A percentile compares a stretch with the other conserved stretches of the same genome.
Conservation (phyloP, 2,113 vertebrate genomes). For the Pelusios castaneus region DNA sequence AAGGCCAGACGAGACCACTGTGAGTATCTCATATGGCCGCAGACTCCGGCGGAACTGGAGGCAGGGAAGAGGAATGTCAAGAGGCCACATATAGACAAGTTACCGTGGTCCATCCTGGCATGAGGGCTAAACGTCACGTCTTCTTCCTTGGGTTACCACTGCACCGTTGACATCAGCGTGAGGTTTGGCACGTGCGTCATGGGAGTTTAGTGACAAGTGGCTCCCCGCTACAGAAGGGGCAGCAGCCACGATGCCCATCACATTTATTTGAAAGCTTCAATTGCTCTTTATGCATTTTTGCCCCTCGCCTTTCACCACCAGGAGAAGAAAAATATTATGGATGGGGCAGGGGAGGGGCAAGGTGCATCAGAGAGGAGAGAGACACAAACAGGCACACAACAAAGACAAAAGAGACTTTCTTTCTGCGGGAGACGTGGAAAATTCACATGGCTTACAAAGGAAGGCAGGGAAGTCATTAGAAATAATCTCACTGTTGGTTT, state of each 20-base stretch:
- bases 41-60: too few species aligned
- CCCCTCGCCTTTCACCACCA: rapidly evolving
- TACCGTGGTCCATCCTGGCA: background rate
- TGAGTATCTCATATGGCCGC: too few species aligned
- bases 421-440: background rate
- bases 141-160: background rate
- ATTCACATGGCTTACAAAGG: constrained; percentile 28
- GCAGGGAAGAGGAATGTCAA: too few species aligned
- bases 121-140: background rate
- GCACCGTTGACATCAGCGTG: background rate
- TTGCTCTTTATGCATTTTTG: background rate
- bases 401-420: constrained; percentile 38
- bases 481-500: constrained; percentile 4
- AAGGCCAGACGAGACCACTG: background rate
- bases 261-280: background rate
- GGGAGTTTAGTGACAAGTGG: background rate
- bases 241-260: rapidly evolving
- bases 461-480: background rate
- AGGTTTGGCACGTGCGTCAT: too few species aligned
- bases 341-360: background rate
- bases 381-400: rapidly evolving
- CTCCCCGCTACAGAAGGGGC: too few species aligned
- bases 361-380: background rate
- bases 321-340: background rate
- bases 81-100: background rate